phyloP scores from a whole-genome alignment of 2,888 invertebrate genomes.

The Icerya purchasi region DNA sequence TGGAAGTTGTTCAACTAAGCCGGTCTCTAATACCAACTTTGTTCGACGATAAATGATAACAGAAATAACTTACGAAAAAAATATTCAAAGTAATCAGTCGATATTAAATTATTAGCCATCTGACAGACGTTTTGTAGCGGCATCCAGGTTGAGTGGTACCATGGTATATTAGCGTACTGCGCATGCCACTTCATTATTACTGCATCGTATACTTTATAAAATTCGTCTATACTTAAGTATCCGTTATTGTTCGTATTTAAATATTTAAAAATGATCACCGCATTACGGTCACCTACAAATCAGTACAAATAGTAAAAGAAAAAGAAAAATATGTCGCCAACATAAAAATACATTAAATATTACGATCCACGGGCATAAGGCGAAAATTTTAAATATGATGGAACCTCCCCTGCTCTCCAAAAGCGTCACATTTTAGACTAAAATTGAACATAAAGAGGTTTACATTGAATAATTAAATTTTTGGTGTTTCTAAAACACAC shows the following conservation, averaged over 20 bases:
- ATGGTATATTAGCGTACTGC: conserved; percentile 44
- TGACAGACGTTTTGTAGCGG: conserved; percentile 39
- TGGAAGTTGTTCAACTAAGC: too few species aligned
- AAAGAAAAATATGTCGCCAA: too few species aligned
- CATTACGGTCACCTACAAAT: conserved; percentile 44
- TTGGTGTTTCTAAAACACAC: too few species aligned
- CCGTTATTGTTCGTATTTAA: conserved; percentile 47
- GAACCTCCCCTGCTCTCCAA: too few species aligned
- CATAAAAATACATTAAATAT: too few species aligned
- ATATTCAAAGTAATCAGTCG: conserved; percentile 51
- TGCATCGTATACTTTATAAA: conserved; percentile 47
- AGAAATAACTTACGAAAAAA: conserved; percentile 37
- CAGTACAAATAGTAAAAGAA: conserved; percentile 16
- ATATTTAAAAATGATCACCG: conserved; percentile 58
- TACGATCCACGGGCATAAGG: too few species aligned
- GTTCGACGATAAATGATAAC: too few species aligned
- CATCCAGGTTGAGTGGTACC: conserved; percentile 42
- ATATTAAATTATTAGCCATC: conserved; percentile 36
- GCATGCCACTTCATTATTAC: conserved; percentile 51
- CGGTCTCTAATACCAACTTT: too few species aligned
- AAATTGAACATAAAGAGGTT: too few species aligned
- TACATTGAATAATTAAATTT: too few species aligned
- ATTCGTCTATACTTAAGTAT: conserved; percentile 45
- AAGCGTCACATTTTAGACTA: too few species aligned
- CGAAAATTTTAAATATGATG: too few species aligned